Percentiles rank a stretch among this genome's conserved stretches.
These are phyloP conservation scores for Ochlodes sylvanus DNA, from an alignment of 2,888 invertebrate genomes.

Conservation along the genomic window DNA sequence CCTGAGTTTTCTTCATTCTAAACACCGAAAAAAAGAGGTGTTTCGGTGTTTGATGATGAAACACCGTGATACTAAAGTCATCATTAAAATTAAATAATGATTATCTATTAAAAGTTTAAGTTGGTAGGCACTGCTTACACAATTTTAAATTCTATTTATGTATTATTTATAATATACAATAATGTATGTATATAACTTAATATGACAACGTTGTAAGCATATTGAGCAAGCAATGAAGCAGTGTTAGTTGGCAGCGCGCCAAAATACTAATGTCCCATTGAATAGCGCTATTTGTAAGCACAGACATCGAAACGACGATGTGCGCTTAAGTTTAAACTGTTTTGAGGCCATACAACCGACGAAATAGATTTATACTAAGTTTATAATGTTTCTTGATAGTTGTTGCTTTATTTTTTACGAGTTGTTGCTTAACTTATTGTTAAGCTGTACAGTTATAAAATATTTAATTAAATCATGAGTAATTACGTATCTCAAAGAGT, in stretches of 20 bases:
- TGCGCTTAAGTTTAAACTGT: slow-evolving; percentile 29
- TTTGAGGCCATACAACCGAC: slow-evolving; percentile 25
- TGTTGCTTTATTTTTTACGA: too few species aligned
- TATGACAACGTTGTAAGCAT: slow-evolving; percentile 6
- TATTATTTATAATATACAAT: background rate
- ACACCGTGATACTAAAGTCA: too few species aligned
- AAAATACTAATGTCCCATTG: slow-evolving; percentile 83
- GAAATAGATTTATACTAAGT: background rate
- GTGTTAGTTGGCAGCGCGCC: slow-evolving; percentile 64
- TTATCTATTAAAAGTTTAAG: background rate
- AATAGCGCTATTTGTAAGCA: slow-evolving; percentile 75
- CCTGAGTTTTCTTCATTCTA: too few species aligned
- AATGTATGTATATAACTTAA: background rate
- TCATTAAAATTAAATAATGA: background rate
- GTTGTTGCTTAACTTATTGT: too few species aligned
- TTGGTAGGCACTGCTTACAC: too few species aligned
- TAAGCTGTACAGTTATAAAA: too few species aligned
- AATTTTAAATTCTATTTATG: too few species aligned
- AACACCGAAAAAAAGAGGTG: too few species aligned
- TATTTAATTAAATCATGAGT: too few species aligned
- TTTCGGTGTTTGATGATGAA: too few species aligned
- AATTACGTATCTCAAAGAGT: too few species aligned
- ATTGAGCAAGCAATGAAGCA: slow-evolving; percentile 54
- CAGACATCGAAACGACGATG: slow-evolving; percentile 23
- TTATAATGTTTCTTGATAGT: too few species aligned